phyloP scores from a whole-genome alignment of 1,140 invertebrate genomes.

The Drosophila neocordata region DNA sequence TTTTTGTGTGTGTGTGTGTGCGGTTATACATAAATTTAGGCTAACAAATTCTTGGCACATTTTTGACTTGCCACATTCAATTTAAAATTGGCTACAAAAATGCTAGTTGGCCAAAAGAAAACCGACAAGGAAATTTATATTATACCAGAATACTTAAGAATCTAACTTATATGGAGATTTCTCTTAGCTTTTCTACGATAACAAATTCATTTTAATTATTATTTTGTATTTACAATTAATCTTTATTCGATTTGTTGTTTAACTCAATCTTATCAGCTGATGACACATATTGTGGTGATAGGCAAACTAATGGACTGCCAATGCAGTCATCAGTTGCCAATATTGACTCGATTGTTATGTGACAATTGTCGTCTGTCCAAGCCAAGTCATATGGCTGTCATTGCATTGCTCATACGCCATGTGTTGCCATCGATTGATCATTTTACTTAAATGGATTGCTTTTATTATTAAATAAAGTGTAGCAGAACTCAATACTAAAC shows the following conservation, averaged over 20 bases:
- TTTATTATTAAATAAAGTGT: neutral
- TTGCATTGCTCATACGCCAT: constrained; percentile 9
- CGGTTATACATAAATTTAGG: constrained; percentile 4
- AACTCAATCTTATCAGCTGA: no score
- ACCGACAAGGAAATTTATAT: neutral
- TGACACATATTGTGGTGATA: neutral
- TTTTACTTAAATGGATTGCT: neutral
- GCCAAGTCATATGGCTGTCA: neutral
- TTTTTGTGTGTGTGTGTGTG: neutral
- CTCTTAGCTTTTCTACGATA: neutral
- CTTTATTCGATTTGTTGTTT: no score
- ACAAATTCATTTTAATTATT: neutral
- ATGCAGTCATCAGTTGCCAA: neutral
- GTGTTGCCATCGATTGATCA: neutral
- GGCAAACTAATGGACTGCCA: neutral
- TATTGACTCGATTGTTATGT: neutral
- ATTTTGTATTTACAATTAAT: no score
- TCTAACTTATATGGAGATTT: neutral
- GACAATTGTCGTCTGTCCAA: neutral
- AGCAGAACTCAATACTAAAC: no score
- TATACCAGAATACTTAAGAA: neutral
- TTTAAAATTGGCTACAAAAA: constrained; percentile 8
- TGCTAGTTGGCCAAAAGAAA: neutral
- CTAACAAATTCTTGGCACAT: constrained; percentile 10
- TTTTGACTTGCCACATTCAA: constrained; percentile 8